A percentile compares a stretch with the other conserved stretches of the same genome.
Evolutionary conservation across 2,888 invertebrate genomes (phyloP).

Genomic region (Tipula lateralis): DNA sequence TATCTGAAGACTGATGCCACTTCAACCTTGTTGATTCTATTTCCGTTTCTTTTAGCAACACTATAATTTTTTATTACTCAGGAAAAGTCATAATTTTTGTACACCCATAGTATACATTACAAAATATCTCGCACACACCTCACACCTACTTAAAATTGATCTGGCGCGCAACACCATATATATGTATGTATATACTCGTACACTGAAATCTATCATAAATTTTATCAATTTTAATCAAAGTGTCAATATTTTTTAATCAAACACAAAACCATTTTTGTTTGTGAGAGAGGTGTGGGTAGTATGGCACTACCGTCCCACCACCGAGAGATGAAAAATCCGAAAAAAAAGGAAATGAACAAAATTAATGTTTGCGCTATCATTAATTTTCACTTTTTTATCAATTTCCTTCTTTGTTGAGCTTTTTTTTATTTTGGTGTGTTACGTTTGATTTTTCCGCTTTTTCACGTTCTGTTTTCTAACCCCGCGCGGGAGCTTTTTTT

Average conservation of each 20-base stretch:
- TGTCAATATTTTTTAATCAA: conserved; percentile 24
- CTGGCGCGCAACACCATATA: background rate
- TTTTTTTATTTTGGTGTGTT: background rate
- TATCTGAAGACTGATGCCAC: background rate
- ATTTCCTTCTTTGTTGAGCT: background rate
- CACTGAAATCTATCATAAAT: background rate
- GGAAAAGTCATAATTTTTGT: background rate
- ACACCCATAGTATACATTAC: background rate
- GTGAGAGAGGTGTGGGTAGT: too few relatives aligned
- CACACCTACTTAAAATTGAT: background rate
- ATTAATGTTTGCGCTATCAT: conserved; percentile 15
- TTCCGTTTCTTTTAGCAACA: background rate
- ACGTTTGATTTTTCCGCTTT: conserved; percentile 1
- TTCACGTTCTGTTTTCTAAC: background rate
- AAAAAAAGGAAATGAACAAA: background rate
- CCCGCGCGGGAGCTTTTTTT: background rate
- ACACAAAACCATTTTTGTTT: background rate
- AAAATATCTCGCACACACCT: background rate
- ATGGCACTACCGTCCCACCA: background rate
- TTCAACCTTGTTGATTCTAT: background rate
- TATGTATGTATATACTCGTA: background rate
- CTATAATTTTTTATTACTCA: background rate
- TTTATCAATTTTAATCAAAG: conserved; percentile 15
- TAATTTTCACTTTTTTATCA: conserved; percentile 20
- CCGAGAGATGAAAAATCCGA: background rate